phyloP scores from a whole-genome alignment of 2,797 vertebrate genomes.

The Linurgus olivaceus region DNA sequence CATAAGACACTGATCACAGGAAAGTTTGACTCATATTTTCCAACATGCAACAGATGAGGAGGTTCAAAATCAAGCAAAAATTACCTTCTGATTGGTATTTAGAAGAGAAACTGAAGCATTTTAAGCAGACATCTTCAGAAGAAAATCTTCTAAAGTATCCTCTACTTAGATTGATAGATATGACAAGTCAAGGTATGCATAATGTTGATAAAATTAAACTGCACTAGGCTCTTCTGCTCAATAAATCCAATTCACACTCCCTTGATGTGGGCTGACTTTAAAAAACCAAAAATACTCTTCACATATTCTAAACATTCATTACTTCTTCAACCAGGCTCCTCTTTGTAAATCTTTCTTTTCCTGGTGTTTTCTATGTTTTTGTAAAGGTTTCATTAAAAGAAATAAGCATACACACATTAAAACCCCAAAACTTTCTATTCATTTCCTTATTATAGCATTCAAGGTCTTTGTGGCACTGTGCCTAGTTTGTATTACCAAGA shows the following conservation, averaged over 20 bases:
- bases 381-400: slow-evolving; percentile 12
- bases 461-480: slow-evolving; percentile 68
- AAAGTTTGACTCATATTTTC: slow-evolving; percentile 13
- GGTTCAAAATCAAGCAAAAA: not conserved
- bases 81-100: not conserved
- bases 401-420: not conserved
- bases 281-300: not conserved
- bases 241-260: not conserved
- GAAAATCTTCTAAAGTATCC: slow-evolving; percentile 29
- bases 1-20: not conserved
- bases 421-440: not conserved
- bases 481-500: slow-evolving; percentile 75
- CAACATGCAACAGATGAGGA: not conserved
- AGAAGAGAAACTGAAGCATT: not conserved
- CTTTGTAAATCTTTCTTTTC: not conserved
- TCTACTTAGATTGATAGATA: slow-evolving; percentile 53
- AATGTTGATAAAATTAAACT: not conserved
- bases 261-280: not conserved
- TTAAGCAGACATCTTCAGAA: slow-evolving; percentile 34
- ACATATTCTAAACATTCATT: not conserved
- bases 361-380: not conserved
- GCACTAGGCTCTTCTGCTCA: not conserved
- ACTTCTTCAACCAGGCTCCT: not conserved
- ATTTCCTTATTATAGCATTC: slow-evolving; percentile 60
- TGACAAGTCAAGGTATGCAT: not conserved